These are phyloP conservation scores for Drosophila siamana DNA, from an alignment of 2,888 invertebrate genomes.

Conservation along the genomic window DNA sequence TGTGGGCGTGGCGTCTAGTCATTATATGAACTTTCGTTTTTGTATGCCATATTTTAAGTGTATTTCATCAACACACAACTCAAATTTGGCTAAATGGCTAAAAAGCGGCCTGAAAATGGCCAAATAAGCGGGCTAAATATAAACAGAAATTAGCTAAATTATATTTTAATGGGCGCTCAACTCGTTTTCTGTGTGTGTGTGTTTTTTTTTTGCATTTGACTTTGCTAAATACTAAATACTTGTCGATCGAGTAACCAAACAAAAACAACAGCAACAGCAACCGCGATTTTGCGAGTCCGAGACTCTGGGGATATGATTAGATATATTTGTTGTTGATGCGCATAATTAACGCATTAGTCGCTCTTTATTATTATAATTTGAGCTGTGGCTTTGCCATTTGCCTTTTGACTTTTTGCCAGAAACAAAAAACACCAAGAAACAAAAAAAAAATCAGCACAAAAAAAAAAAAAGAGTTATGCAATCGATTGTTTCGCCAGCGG, in stretches of 20 bases:
- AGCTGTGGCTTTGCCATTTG: constrained; percentile 21
- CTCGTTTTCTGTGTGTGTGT: constrained; percentile 17
- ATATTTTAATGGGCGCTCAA: constrained; percentile 63
- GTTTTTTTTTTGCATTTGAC: constrained; percentile 1
- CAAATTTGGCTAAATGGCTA: constrained; percentile 34
- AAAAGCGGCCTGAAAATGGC: constrained; percentile 12
- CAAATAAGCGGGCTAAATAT: constrained; percentile 26
- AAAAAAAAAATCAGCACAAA: background rate
- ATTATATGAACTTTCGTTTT: constrained; percentile 47
- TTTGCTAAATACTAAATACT: constrained; percentile 35
- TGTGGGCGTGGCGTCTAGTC: constrained; percentile 43
- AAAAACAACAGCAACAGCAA: constrained; percentile 2
- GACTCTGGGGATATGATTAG: constrained; percentile 48
- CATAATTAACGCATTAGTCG: constrained; percentile 72
- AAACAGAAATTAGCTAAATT: constrained; percentile 62
- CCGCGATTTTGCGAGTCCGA: background rate
- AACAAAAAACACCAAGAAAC: background rate
- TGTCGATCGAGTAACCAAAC: constrained; percentile 9
- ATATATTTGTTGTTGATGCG: constrained; percentile 57
- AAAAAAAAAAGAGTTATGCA: constrained; percentile 44
- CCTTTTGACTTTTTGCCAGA: constrained; percentile 13
- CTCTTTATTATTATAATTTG: constrained; percentile 70
- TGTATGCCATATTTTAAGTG: background rate
- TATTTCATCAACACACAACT: constrained; percentile 30
- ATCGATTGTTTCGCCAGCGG: constrained; percentile 31